Percentiles rank a stretch among this genome's conserved stretches.
Evolutionary conservation across 2,888 invertebrate species (phyloP).

Genomic region (Agrilus mali): DNA sequence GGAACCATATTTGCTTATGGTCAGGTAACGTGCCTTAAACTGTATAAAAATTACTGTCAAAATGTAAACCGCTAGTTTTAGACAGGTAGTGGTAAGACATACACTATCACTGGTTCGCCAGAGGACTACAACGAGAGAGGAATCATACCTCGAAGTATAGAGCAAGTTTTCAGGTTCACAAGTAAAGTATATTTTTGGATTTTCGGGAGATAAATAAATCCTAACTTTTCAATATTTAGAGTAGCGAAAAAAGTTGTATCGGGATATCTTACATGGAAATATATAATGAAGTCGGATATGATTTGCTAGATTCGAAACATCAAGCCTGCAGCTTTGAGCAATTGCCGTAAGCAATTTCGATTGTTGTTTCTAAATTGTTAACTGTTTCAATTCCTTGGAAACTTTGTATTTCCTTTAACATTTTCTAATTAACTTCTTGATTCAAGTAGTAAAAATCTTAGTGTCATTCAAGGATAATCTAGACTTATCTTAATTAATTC

Average conservation of each 20-base stretch:
- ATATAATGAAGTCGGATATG: slow-evolving; percentile 43
- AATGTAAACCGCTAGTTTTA: slow-evolving; percentile 16
- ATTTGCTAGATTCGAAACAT: slow-evolving; percentile 35
- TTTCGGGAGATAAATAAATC: not conserved
- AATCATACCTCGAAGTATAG: slow-evolving; percentile 38
- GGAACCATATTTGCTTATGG: slow-evolving; percentile 44
- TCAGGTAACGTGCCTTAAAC: slow-evolving; percentile 29
- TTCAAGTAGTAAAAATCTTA: too few species aligned
- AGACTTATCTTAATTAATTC: too few species aligned
- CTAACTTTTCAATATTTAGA: slow-evolving; percentile 16
- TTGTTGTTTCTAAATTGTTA: not conserved
- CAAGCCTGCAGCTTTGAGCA: slow-evolving; percentile 33
- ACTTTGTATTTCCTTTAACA: too few species aligned
- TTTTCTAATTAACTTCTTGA: too few species aligned
- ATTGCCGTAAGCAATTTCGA: slow-evolving; percentile 33
- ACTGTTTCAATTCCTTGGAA: too few species aligned
- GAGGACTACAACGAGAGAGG: slow-evolving; percentile 34
- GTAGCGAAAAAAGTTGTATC: slow-evolving; percentile 27
- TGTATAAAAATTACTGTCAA: too few species aligned
- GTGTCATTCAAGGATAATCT: too few species aligned
- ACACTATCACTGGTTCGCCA: slow-evolving; percentile 38
- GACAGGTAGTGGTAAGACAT: slow-evolving; percentile 45
- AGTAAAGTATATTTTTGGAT: slow-evolving; percentile 25
- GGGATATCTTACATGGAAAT: slow-evolving; percentile 42
- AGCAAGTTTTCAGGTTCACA: slow-evolving; percentile 35